phyloP scores from a whole-genome alignment of 2,113 vertebrate species.

The Thunnus thynnus region DNA sequence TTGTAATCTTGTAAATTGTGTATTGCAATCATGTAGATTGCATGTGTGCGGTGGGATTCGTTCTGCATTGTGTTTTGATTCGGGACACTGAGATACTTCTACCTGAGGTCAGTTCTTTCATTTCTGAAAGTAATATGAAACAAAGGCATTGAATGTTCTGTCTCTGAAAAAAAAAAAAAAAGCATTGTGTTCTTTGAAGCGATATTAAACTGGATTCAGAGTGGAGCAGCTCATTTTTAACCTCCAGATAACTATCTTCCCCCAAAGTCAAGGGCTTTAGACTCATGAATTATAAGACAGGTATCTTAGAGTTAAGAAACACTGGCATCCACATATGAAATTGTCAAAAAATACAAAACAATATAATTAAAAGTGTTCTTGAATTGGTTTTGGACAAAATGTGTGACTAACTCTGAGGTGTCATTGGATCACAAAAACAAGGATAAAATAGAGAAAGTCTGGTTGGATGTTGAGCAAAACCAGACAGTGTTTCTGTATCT shows the following conservation, averaged over 20 bases:
- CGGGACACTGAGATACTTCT: not conserved
- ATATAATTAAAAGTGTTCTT: not conserved
- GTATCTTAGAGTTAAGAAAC: conserved; percentile 16
- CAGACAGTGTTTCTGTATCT: not conserved
- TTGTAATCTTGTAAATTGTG: conserved; percentile 62
- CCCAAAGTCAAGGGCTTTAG: conserved; percentile 13
- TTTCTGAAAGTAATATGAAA: conserved; percentile 54
- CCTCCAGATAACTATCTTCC: not conserved
- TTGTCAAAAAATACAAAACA: no score
- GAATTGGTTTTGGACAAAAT: not conserved
- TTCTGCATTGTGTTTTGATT: conserved; percentile 15
- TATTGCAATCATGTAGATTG: conserved; percentile 51
- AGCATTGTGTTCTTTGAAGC: not conserved
- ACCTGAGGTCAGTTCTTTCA: conserved; percentile 26
- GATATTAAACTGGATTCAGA: not conserved
- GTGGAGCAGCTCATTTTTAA: conserved; percentile 3
- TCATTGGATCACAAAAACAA: not conserved
- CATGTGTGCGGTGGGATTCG: not conserved
- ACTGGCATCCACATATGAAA: not conserved
- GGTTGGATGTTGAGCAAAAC: not conserved
- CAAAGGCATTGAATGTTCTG: conserved; percentile 24
- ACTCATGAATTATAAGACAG: conserved; percentile 12
- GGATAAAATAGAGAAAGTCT: not conserved
- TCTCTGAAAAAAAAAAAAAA: not conserved
- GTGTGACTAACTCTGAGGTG: not conserved